Base-by-base conservation (phyloP, 2,113 vertebrate genomes). In the Sebastes fasciatus region DNA sequence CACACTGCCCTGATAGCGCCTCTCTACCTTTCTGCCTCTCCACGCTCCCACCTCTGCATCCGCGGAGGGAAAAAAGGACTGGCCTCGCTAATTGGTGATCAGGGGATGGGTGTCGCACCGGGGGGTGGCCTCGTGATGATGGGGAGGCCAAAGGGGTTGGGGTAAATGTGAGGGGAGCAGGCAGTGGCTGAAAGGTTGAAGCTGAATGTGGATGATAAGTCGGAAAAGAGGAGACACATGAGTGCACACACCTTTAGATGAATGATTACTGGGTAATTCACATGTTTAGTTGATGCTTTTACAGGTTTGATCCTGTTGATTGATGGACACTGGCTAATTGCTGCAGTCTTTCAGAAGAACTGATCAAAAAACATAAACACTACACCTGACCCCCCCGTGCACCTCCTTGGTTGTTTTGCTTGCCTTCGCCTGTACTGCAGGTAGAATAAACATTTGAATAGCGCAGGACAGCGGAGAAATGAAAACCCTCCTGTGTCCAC, bases 21-120 rank as follows among this genome's bases (percentile, higher is more conserved):
- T 86, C 71, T 65, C 78, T 91, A 88, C 91, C 89, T 89, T 88
- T 74, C 62, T 85, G 82, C 67, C 74, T 86, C 87, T 80, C 79
- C 68, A 14, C 1, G 68, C 80, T 63, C 84, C 90, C 79, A 80
- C 80, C 67, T 68, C 77, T 76, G 74, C 85, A 70, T 74, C 73
- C 26, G 74, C 9, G 3, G 55, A 12, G 12, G 63, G 45, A 63
- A 67, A 34, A 83, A 86, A 67, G 58, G 23, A 77, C 26, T 1
- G 52, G n/a, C 34, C 61, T 72, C 57, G 86, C 90, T 92, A 93
- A 93, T 92, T 95, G 90, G 91, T 93, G 88, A 94, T 93, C 90
- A 93, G 88, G 92, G 86, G 86, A 88, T 48, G 80, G 86, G 74
- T 75, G 88, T 79, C 69, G 13, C 88, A 74, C 65, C 46, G 0